Base-by-base conservation (phyloP, 64 coral and sea anemone species). In the Stylophora pistillata region DNA sequence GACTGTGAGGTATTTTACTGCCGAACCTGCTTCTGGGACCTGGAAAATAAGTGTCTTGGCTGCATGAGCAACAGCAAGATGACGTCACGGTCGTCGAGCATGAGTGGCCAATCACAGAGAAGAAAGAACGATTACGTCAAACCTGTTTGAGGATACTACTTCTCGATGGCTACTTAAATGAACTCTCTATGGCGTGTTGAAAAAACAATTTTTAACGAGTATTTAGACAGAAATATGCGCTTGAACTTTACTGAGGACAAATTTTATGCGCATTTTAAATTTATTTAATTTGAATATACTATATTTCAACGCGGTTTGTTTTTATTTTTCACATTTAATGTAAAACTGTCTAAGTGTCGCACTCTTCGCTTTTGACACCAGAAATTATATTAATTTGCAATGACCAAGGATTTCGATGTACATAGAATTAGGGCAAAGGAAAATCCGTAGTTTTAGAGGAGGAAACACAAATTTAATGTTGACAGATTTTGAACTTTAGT, bases 21-120 rank as follows among this genome's bases (percentile, higher is more conserved):
- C n/a, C 95, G 95, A 41, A 97, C 95, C 15, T 97, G 95, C 74
- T 97, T 97, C 82, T 97, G 91, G 81, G 95, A 97, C 71, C 79
- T 97, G 76, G 95, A 91, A 77, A 97, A 93, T 72, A 97, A 93
- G 63, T 97, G 95, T 26, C 84, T 97, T 15, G 95, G 95, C 1
- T 97, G 95, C 34, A 97, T 97, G 95, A 60, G 91, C 70, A 89
- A 80, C 56, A 97, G 95, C 72, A 97, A 97, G 58, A 88, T 92
- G 30, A 88, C 86, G 57, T 93, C 95, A 58, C 71, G 81, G 13
- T 92, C 90, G 57, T 92, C 90, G 9, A 92, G 90, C 31, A 78
- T 85, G 26, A 92, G 63, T 54, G 47, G 79, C 53, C 81, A 85
- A 56, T 86, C 73, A 56, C 74, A 74, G 30, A 92, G 73, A 29